Conservation (phyloP, 37 sponge, comb jelly and placozoan genomes). For the Trichoplax adhaerens region DNA sequence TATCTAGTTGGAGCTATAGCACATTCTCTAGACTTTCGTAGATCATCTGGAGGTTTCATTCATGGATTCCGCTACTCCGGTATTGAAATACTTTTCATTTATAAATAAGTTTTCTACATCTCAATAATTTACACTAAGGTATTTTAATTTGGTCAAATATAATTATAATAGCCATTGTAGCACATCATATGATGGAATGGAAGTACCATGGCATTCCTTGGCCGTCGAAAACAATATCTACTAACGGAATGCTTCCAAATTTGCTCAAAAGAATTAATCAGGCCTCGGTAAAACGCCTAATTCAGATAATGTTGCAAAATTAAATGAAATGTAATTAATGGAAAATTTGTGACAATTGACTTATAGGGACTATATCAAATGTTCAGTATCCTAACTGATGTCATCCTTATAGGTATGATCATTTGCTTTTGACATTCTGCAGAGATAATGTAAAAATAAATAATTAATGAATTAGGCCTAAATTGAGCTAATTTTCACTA, state of each 20-base stretch:
- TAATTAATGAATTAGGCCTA: background rate
- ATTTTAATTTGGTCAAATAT: too few relatives aligned
- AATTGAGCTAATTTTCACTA: background rate
- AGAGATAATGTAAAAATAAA: background rate
- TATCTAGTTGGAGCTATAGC: conserved; percentile 47
- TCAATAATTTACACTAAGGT: too few relatives aligned
- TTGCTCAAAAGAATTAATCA: conserved; percentile 74
- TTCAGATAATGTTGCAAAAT: background rate
- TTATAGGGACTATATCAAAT: conserved; percentile 74
- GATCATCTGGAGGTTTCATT: conserved; percentile 97
- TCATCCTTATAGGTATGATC: conserved; percentile 41
- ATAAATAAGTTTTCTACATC: too few relatives aligned
- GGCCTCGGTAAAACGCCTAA: conserved; percentile 44
- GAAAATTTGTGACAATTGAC: background rate
- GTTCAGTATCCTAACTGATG: conserved; percentile 65
- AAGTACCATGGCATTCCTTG: conserved; percentile 52
- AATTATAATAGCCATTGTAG: conserved; percentile 21
- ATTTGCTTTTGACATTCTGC: background rate
- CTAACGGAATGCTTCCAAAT: conserved; percentile 28
- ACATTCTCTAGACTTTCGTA: conserved; percentile 60
- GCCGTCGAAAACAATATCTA: conserved; percentile 51
- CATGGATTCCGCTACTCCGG: conserved; percentile 83
- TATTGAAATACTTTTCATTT: too few relatives aligned
- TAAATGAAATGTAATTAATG: background rate
- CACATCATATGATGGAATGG: conserved; percentile 64